A percentile compares a stretch with the other conserved stretches of the same genome.
phyloP scores from a whole-genome alignment of 1,140 invertebrate genomes.

The Stenopsyche tienmushanensis region DNA sequence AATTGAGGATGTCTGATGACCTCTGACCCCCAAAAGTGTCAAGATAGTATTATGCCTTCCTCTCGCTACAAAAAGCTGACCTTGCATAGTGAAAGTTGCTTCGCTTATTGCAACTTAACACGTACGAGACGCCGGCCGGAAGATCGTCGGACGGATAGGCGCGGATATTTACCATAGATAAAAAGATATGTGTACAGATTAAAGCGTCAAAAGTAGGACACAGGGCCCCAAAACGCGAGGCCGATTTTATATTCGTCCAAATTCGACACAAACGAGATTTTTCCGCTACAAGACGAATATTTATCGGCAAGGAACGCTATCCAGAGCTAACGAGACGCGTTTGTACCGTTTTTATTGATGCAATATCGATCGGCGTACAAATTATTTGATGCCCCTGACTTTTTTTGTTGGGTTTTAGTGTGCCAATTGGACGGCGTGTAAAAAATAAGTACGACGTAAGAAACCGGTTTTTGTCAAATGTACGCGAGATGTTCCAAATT shows the following conservation, averaged over 20 bases:
- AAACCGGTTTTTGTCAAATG: background rate
- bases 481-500: constrained; percentile 1
- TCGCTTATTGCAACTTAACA: background rate
- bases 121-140: background rate
- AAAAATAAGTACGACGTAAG: constrained; percentile 1
- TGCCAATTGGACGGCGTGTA: background rate
- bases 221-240: background rate
- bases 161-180: background rate
- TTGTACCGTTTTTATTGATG: too few species aligned
- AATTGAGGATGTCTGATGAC: too few species aligned
- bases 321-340: too few species aligned
- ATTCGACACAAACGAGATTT: too few species aligned
- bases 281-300: too few species aligned
- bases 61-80: too few species aligned
- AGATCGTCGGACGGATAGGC: background rate
- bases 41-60: too few species aligned
- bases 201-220: background rate
- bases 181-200: background rate
- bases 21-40: too few species aligned
- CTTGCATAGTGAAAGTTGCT: background rate
- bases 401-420: background rate
- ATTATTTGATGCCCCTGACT: background rate
- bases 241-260: too few species aligned
- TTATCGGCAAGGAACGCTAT: too few species aligned
- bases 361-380: background rate